A percentile compares a stretch with the other conserved stretches of the same genome.
phyloP scores from a whole-genome alignment of 2,888 invertebrate genomes.

The Cerceris rybyensis region DNA sequence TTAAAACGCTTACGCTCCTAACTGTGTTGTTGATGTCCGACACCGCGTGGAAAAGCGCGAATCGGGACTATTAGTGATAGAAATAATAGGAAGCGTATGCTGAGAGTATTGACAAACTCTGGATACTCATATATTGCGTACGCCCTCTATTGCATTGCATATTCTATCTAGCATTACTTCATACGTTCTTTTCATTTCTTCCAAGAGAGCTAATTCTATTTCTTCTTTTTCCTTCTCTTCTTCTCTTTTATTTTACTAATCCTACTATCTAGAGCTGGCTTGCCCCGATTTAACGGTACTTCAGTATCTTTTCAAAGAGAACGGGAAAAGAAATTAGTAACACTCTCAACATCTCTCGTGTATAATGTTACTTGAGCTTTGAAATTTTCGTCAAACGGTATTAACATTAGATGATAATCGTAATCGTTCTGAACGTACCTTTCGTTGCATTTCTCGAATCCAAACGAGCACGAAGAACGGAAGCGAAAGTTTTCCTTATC shows the following conservation, averaged over 20 bases:
- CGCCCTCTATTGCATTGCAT: slow-evolving; percentile 67
- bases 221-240: background rate
- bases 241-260: background rate
- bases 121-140: slow-evolving; percentile 78
- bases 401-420: no score
- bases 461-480: no score
- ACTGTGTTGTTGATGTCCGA: slow-evolving; percentile 57
- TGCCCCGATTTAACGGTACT: slow-evolving; percentile 1
- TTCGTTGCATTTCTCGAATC: no score
- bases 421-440: no score
- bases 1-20: slow-evolving; percentile 51
- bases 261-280: background rate
- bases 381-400: no score
- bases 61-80: slow-evolving; percentile 63
- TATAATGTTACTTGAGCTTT: no score
- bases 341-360: no score
- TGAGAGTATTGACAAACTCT: slow-evolving; percentile 62
- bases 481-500: no score
- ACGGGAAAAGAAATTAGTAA: background rate
- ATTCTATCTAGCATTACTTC: background rate
- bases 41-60: slow-evolving; percentile 36
- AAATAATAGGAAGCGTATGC: slow-evolving; percentile 67
- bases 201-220: background rate
- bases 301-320: slow-evolving; percentile 1
- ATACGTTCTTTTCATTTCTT: background rate